These are phyloP conservation scores for Jacana jacana DNA, from an alignment of 2,113 vertebrate genomes.

Conservation along the genomic window DNA sequence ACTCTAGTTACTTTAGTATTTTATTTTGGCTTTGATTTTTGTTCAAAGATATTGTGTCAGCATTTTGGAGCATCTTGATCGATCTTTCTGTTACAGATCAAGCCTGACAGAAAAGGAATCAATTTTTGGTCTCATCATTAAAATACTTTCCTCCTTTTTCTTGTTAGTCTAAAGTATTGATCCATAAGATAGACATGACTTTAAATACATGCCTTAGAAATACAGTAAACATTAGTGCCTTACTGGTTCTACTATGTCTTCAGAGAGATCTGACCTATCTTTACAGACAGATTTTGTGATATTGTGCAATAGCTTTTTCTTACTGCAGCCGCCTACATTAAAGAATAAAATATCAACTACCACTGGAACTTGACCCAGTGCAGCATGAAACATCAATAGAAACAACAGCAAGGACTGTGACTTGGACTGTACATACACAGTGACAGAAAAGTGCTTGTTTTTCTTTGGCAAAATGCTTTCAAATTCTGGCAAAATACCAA, in stretches of 20 bases:
- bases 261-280: not conserved
- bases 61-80: not conserved
- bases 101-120: not conserved
- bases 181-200: not conserved
- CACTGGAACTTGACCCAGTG: not conserved
- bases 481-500: not conserved
- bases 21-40: conserved; percentile 16
- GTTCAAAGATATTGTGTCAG: not conserved
- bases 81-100: conserved; percentile 6
- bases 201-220: not conserved
- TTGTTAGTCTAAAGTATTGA: not conserved
- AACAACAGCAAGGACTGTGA: not conserved
- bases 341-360: not conserved
- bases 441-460: not conserved
- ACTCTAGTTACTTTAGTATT: not conserved
- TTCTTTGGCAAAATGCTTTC: not conserved
- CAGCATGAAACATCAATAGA: not conserved
- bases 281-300: not conserved
- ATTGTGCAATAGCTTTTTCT: not conserved
- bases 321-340: not conserved
- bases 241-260: not conserved
- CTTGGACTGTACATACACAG: not conserved
- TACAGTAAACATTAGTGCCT: not conserved
- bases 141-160: not conserved
- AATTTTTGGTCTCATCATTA: conserved; percentile 19